Percentiles rank a stretch among this genome's conserved stretches.
Conservation (phyloP, 2,113 vertebrate genomes). For the Microtus richardsoni region DNA sequence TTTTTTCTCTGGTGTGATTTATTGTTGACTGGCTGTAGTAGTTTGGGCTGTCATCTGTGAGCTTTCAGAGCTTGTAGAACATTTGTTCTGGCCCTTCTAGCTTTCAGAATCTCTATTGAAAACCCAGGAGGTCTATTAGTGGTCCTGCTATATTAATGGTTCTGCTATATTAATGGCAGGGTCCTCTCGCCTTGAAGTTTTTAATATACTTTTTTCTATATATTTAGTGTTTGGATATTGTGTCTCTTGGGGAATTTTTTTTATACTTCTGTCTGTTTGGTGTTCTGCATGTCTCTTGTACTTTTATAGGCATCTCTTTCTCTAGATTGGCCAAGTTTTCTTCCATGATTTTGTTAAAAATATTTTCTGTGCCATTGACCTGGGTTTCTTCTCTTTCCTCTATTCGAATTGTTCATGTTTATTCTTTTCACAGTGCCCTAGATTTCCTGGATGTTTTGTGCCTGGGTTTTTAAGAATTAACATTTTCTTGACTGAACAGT, state of each 20-base stretch:
- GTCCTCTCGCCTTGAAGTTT: neutral
- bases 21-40: no score
- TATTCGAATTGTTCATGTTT: neutral
- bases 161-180: neutral
- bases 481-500: neutral
- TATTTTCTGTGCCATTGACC: no score
- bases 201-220: neutral
- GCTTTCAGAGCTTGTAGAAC: no score
- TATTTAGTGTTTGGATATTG: neutral
- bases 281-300: neutral
- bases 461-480: neutral
- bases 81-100: neutral
- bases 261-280: neutral
- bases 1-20: no score
- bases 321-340: neutral
- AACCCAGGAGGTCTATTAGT: neutral
- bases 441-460: neutral
- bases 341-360: neutral
- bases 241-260: neutral
- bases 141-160: neutral
- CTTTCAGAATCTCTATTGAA: neutral
- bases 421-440: neutral
- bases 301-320: neutral
- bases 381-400: no score
- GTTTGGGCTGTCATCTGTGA: no score